A percentile compares a stretch with the other conserved stretches of the same genome.
Conservation (phyloP, 2,797 vertebrate species). For the Meda fulgida region DNA sequence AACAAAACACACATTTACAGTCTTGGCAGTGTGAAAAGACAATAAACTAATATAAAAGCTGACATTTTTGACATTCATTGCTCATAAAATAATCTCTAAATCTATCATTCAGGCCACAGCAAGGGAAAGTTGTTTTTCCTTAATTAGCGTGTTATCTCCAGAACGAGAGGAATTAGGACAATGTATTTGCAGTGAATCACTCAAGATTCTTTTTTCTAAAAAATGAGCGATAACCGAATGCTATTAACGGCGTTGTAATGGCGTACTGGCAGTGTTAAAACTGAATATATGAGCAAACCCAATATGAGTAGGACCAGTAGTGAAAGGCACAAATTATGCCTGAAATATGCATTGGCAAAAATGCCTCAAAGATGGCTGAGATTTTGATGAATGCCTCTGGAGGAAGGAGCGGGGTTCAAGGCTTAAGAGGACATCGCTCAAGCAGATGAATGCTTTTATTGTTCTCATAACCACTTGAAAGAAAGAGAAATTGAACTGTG, state of each 20-base stretch:
- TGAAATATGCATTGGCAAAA: conserved; percentile 51
- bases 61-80: conserved; percentile 29
- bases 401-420: conserved; percentile 46
- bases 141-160: conserved; percentile 31
- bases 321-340: conserved; percentile 57
- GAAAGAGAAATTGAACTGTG: conserved; percentile 44
- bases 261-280: conserved; percentile 14
- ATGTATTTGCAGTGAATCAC: conserved; percentile 39
- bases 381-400: conserved; percentile 48
- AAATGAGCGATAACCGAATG: conserved; percentile 47
- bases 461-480: conserved; percentile 43
- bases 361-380: conserved; percentile 51
- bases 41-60: conserved; percentile 18
- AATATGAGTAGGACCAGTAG: conserved; percentile 50
- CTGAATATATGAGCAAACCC: conserved; percentile 39
- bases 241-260: conserved; percentile 42
- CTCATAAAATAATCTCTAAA: conserved; percentile 26
- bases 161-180: conserved; percentile 29
- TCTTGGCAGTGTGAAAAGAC: conserved; percentile 2
- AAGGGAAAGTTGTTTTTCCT: conserved; percentile 28
- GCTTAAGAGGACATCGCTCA: conserved; percentile 54
- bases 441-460: conserved; percentile 54
- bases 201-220: conserved; percentile 20
- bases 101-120: conserved; percentile 16
- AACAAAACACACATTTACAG: conserved; percentile 31